Base-by-base conservation (phyloP, 2,888 invertebrate genomes). In the Globia sparganii region DNA sequence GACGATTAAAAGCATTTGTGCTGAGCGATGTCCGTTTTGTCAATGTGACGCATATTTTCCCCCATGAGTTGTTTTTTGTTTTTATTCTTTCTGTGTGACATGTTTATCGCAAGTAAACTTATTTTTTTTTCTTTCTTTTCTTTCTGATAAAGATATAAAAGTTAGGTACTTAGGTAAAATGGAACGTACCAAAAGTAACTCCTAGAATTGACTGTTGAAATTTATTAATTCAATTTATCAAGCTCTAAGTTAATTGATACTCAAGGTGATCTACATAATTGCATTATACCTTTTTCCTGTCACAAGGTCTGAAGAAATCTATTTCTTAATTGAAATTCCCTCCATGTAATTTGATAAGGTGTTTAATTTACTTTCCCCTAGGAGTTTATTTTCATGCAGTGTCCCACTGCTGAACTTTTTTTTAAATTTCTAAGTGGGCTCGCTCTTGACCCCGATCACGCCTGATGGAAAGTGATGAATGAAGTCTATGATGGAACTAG, bases 221-320 rank as follows among this genome's bases (percentile, higher is more conserved):
- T 49, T 53, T 40, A 77, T 82, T 58, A 62, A 76, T 85, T 81
- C 8, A 72, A 81, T 74, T 82, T 66, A 74, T 77, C 58, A 56
- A 69, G 58, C 37, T 68, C 25, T 37, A 53, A 68, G 46, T 74
- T 86, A 83, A 83, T 86, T 82, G 73, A 46, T 66, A 74, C 77
- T 77, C 71, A 74, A 77, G 77, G 77, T 72, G 13, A 85, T 86
- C 83, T 74, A 72, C 77, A 74, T 86, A 77, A 86, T 77, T 59
- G 53, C 58, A 72, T 66, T 58, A 46, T 53, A 28, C 62, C 67
- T 71, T 82, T 82, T 83, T 61, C 69, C 58, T 69, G 37, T 69
- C 4, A 66, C 40, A 34, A 59, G 53, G 18, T 62, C 68, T 37
- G n/a, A 28, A 69, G 31, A 31, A 78, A 70, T 46, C 11, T 25